Evolutionary conservation across 2,797 vertebrate genomes (phyloP).

Genomic region (Cottoperca gobio): DNA sequence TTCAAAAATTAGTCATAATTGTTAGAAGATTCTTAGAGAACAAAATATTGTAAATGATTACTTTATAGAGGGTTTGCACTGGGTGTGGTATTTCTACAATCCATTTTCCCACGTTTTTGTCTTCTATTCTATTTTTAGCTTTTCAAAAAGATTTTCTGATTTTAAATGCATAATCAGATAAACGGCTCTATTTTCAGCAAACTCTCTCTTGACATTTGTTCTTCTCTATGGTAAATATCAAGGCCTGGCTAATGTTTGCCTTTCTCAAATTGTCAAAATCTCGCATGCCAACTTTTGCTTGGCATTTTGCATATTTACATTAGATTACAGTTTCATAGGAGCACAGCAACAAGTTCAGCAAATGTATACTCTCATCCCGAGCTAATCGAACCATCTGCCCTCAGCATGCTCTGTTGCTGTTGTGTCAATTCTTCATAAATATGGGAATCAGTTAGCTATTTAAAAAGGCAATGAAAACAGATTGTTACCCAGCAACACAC

Average conservation of each 20-base stretch:
- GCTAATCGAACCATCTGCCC: constrained; percentile 22
- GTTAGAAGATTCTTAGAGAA: too few species aligned
- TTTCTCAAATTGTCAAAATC: constrained; percentile 21
- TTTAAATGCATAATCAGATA: background rate
- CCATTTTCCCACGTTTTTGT: too few species aligned
- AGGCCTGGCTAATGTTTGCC: constrained; percentile 35
- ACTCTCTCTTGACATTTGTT: constrained; percentile 38
- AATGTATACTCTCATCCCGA: constrained; percentile 3
- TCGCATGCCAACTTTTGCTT: constrained; percentile 7
- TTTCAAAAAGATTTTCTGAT: constrained; percentile 20
- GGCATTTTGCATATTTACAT: constrained; percentile 8
- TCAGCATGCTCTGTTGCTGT: background rate
- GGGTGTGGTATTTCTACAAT: too few species aligned
- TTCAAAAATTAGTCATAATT: background rate
- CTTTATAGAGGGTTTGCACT: too few species aligned
- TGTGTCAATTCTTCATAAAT: background rate
- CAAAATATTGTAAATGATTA: too few species aligned
- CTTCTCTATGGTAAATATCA: constrained; percentile 40
- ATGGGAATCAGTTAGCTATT: background rate
- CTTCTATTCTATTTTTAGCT: too few species aligned
- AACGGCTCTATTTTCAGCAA: constrained; percentile 7
- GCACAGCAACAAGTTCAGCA: constrained; percentile 32
- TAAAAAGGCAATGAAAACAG: background rate
- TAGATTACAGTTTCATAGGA: constrained; percentile 24
- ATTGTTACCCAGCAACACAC: background rate